A percentile compares a stretch with the other conserved stretches of the same genome.
These are phyloP conservation scores for Philopedon plagiatum DNA, from an alignment of 2,888 invertebrate genomes.

Conservation along the genomic window DNA sequence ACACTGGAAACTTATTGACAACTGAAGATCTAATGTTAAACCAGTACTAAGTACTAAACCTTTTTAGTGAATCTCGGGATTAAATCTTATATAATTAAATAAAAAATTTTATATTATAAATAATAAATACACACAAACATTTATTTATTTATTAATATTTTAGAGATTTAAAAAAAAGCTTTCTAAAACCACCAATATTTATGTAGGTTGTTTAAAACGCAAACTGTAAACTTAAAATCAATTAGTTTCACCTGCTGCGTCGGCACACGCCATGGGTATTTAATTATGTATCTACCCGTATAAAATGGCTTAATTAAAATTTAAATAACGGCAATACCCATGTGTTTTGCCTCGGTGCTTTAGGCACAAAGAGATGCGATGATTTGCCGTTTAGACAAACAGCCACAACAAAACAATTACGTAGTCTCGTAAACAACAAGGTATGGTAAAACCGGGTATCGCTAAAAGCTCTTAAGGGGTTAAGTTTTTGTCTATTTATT, in stretches of 20 bases:
- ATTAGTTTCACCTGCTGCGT: constrained; percentile 44
- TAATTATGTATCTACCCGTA: constrained; percentile 44
- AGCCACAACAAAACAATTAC: constrained; percentile 6
- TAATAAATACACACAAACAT: too few relatives aligned
- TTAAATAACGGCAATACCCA: constrained; percentile 29
- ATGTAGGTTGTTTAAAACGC: neutral
- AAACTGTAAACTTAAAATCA: constrained; percentile 33
- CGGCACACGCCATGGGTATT: constrained; percentile 35
- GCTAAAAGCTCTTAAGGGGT: neutral
- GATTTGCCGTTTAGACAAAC: constrained; percentile 21
- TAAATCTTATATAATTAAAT: too few relatives aligned
- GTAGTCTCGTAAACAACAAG: neutral
- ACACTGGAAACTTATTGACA: too few relatives aligned
- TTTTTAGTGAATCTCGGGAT: too few relatives aligned
- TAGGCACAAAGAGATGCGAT: constrained; percentile 26
- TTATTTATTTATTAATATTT: too few relatives aligned
- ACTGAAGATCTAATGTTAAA: too few relatives aligned
- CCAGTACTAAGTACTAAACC: too few relatives aligned
- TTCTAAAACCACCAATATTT: too few relatives aligned
- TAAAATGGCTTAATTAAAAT: constrained; percentile 43
- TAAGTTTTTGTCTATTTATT: neutral
- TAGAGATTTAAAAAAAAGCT: too few relatives aligned
- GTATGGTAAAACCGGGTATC: neutral
- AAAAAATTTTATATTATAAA: too few relatives aligned
- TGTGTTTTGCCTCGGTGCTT: constrained; percentile 25